Evolutionary conservation across 2,888 invertebrate species (phyloP).

Genomic region (Laspeyria flexula): DNA sequence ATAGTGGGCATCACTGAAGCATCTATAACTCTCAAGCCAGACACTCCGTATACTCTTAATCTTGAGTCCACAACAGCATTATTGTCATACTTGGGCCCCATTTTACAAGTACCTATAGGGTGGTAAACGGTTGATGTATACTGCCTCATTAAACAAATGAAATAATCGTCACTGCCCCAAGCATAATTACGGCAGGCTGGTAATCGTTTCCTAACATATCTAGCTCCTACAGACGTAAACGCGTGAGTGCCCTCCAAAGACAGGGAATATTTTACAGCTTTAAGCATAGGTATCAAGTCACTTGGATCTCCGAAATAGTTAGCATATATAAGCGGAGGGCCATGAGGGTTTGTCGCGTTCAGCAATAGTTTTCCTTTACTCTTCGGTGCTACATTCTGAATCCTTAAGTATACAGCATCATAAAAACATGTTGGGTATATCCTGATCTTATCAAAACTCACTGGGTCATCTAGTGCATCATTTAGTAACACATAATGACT

Average conservation of each 20-base stretch:
- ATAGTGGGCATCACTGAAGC: constrained; percentile 93
- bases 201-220: constrained; percentile 80
- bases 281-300: constrained; percentile 87
- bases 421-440: constrained; percentile 86
- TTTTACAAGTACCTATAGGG: constrained; percentile 70
- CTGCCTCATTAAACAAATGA: constrained; percentile 86
- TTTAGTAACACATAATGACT: constrained; percentile 75
- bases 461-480: constrained; percentile 81
- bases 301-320: constrained; percentile 86
- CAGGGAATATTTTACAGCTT: constrained; percentile 86
- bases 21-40: constrained; percentile 89
- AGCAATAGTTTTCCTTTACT: constrained; percentile 87
- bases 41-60: constrained; percentile 87
- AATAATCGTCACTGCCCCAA: constrained; percentile 88
- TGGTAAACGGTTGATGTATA: constrained; percentile 85
- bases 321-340: constrained; percentile 78
- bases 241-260: constrained; percentile 84
- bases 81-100: constrained; percentile 84
- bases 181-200: constrained; percentile 83
- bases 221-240: constrained; percentile 83
- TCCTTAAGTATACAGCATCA: constrained; percentile 83
- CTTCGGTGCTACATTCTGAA: constrained; percentile 85
- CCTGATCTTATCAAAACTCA: constrained; percentile 9
- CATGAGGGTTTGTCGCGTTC: not conserved
- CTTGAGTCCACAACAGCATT: constrained; percentile 89